Base-by-base conservation (phyloP, 1,140 invertebrate genomes). In the Nasonia longicornis region DNA sequence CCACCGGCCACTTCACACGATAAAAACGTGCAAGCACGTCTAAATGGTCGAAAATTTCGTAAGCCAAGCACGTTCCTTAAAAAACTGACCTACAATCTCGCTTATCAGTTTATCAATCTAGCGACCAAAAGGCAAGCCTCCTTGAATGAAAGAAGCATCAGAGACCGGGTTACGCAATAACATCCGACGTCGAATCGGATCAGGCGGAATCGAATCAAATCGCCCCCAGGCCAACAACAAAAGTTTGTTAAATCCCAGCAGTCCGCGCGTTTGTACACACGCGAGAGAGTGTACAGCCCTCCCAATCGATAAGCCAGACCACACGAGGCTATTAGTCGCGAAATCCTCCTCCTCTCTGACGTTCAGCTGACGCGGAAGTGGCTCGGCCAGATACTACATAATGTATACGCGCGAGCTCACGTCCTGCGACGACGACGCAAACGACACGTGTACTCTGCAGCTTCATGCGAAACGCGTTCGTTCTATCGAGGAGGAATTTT, bases 31-130 rank as follows among this genome's bases (percentile, higher is more conserved):
- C 2, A 35, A 45, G 2, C 42, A 2, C 12, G 10, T 45, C 12
- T 45, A 45, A 45, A 45, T 11, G 8, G 11, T 45, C 1, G 0
- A 48, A 8, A 48, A 48, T 48, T 48, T 42, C 38, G 38, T 8
- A 42, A 42, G 6, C 10, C 10, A 10, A 10, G 7, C 10, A 42
- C 38, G 38, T 7, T 42, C 38, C 38, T 42, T 42, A 42, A 42
- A 42, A 42, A 42, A 63, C 16, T 63, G 58, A 63, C 58, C 58
- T 63, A 63, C 58, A 63, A 63, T 63, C 58, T 63, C 58, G 58
- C 14, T 63, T 20, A 63, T 63, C 58, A 63, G n/a, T 63, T 63
- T 63, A 63, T 63, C 11, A 63, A 22, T 63, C 58, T 16, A 4
- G 58, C 12, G 12, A 63, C n/a, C 20, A 22, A 63, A 63, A 63